Evolutionary conservation across 2,113 vertebrate species (phyloP), one percentile per base, ranked within the genome.

Genomic region (Xiphophorus couchianus): DNA sequence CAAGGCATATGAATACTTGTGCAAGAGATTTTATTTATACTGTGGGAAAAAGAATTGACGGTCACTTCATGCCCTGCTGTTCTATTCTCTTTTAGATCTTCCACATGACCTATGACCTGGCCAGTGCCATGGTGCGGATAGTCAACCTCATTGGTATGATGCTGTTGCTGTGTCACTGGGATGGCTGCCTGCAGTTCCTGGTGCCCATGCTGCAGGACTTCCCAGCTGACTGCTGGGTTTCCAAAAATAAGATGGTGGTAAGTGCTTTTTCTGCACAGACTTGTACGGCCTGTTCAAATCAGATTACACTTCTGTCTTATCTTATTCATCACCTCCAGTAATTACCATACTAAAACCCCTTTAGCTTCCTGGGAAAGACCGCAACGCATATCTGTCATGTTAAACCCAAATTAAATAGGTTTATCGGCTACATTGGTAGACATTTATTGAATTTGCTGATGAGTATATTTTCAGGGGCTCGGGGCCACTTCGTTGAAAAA

Each of bases 131-230:
- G 94, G 94, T 99, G 82, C 94, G 97, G 74, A 99, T 99, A 29
- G 92, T 98, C 63, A 99, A 99, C 91, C 94, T 99, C 84, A 99
- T 99, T 0, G 97, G 97, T 62, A 99, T 99, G 98, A 99, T 99
- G 98, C 94, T 99, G 19, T 93, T 99, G 89, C 95, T 99, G 10
- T 99, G 98, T 80, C 98, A 99, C 89, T 99, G 98, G 98, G 98
- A 99, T 0, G 98, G 98, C 86, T 99, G 98, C 89, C 95, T 99
- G 68, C 98, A 99, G 95, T 99, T 99, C 92, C 94, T 99, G 73
- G 97, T 99, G 75, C 98, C 98, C 71, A 99, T 99, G 98, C 95
- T 99, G 85, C 98, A 99, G 89, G 98, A 99, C 91, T 99, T 99
- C 80, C 98, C 98, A 0, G 91, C 95, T 0, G 97, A 99, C 89